Conservation (phyloP, 1,140 invertebrate genomes). For the Tribolium madens region DNA sequence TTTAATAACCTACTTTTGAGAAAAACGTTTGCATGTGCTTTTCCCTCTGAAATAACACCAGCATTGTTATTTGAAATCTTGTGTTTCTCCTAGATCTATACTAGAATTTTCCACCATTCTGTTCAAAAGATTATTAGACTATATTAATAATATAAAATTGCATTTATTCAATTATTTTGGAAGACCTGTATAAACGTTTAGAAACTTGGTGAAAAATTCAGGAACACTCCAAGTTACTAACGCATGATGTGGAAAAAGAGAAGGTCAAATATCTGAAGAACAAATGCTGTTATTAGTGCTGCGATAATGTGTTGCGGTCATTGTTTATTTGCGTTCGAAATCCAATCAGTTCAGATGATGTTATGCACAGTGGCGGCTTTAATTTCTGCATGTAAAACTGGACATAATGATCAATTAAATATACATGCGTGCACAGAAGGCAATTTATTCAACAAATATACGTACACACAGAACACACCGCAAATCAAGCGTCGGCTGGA, state of each 20-base stretch:
- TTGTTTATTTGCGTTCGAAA: conserved; percentile 16
- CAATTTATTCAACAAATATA: conserved; percentile 51
- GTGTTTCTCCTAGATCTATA: too few relatives aligned
- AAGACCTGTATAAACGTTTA: too few relatives aligned
- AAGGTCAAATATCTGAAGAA: not conserved
- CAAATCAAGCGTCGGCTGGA: conserved; percentile 50
- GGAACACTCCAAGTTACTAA: too few relatives aligned
- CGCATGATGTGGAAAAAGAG: not conserved
- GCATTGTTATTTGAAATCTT: too few relatives aligned
- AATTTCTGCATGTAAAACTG: conserved; percentile 43
- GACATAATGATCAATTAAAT: conserved; percentile 55
- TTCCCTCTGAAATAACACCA: too few relatives aligned
- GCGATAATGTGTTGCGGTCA: not conserved
- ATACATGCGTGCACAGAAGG: conserved; percentile 51
- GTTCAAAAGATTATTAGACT: too few relatives aligned
- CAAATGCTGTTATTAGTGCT: not conserved
- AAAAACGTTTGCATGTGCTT: too few relatives aligned
- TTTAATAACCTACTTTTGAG: too few relatives aligned
- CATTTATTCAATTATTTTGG: too few relatives aligned
- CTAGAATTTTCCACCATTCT: too few relatives aligned
- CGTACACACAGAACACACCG: conserved; percentile 50
- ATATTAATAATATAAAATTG: too few relatives aligned
- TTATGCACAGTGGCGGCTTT: conserved; percentile 2
- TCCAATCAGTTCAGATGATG: not conserved
- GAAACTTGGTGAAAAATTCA: too few relatives aligned